A percentile compares a stretch with the other conserved stretches of the same genome.
These are phyloP conservation scores for Melanophora roralis DNA, from an alignment of 2,888 invertebrate genomes.

Conservation along the genomic window DNA sequence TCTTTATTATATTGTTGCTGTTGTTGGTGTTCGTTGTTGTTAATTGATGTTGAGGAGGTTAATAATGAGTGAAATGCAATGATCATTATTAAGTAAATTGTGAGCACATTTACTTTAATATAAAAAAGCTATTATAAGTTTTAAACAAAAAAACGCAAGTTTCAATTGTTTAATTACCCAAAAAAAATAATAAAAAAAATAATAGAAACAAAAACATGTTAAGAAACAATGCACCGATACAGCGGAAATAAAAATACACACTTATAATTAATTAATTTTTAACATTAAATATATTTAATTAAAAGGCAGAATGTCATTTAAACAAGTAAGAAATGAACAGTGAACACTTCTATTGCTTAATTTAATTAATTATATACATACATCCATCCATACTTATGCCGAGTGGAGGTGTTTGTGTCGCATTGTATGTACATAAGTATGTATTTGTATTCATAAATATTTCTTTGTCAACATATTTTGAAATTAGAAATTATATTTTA, in stretches of 20 bases:
- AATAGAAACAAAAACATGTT: background rate
- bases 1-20: constrained; percentile 51
- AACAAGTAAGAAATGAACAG: background rate
- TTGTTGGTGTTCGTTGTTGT: constrained; percentile 47
- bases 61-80: constrained; percentile 56
- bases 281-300: constrained; percentile 54
- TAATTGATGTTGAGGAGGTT: constrained; percentile 61
- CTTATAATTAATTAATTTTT: constrained; percentile 55
- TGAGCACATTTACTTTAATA: background rate
- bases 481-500: constrained; percentile 43
- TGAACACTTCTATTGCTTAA: constrained; percentile 12
- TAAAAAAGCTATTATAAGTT: constrained; percentile 22
- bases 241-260: background rate
- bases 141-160: constrained; percentile 50
- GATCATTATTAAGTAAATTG: constrained; percentile 47
- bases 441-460: background rate
- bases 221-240: background rate
- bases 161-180: constrained; percentile 58
- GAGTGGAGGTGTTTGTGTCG: constrained; percentile 45
- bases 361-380: constrained; percentile 30
- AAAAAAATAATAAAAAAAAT: constrained; percentile 52
- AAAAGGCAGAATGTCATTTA: constrained; percentile 49
- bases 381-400: constrained; percentile 16
- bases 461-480: constrained; percentile 49
- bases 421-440: background rate